These are phyloP conservation scores for Epinephelus awoara DNA, from an alignment of 2,797 vertebrate genomes.

Conservation along the genomic window DNA sequence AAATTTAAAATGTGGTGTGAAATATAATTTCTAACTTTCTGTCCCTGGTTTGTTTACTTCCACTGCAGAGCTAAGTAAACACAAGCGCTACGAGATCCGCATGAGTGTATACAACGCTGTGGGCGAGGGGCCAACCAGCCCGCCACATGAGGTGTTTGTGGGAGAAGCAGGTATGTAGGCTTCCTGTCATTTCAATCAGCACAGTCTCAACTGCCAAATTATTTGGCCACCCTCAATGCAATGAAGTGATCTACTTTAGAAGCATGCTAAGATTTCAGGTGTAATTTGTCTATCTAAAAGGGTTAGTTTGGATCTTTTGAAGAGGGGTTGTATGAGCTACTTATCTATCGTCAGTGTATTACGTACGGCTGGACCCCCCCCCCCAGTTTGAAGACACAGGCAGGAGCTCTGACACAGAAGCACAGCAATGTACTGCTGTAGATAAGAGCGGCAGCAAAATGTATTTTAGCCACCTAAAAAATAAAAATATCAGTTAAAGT, in stretches of 20 bases:
- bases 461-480: no score
- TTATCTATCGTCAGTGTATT: no score
- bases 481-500: no score
- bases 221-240: neutral
- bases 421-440: no score
- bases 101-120: constrained; percentile 96
- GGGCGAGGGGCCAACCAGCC: constrained; percentile 92
- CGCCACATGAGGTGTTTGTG: constrained; percentile 96
- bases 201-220: neutral
- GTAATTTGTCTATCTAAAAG: constrained; percentile 11
- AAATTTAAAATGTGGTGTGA: neutral
- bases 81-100: constrained; percentile 95
- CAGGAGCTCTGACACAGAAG: no score
- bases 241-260: constrained; percentile 5
- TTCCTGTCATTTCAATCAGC: constrained; percentile 18
- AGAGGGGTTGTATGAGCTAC: no score
- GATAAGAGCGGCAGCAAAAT: no score
- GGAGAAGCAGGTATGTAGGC: constrained; percentile 92
- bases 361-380: no score
- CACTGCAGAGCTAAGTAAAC: constrained; percentile 91
- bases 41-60: constrained; percentile 42
- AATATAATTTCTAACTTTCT: neutral
- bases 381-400: no score
- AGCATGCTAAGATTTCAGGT: constrained; percentile 1
- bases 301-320: no score